phyloP scores from a whole-genome alignment of 1,140 invertebrate genomes.

The Eumeta japonica region DNA sequence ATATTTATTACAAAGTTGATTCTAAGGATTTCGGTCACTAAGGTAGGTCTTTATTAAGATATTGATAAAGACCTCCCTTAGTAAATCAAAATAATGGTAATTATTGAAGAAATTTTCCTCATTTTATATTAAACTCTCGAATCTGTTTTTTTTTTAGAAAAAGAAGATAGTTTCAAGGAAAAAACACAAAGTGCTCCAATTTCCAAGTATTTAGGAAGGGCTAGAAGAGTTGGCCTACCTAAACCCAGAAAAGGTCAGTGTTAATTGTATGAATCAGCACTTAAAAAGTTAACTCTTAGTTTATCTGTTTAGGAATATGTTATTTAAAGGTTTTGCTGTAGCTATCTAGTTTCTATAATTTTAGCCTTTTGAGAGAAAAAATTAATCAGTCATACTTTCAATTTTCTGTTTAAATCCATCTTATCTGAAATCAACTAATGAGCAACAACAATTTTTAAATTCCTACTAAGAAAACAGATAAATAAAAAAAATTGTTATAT shows the following conservation, averaged over 20 bases:
- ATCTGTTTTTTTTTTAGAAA: too few relatives aligned
- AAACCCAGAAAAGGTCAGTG: slow-evolving; percentile 18
- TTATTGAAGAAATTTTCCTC: too few relatives aligned
- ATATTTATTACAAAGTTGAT: too few relatives aligned
- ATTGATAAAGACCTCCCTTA: not conserved
- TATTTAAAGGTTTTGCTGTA: not conserved
- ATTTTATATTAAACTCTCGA: too few relatives aligned
- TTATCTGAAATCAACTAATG: not conserved
- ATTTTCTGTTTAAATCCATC: not conserved
- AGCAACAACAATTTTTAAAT: too few relatives aligned
- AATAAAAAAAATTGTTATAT: too few relatives aligned
- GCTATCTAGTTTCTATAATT: not conserved
- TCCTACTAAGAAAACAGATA: too few relatives aligned
- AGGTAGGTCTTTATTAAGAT: too few relatives aligned
- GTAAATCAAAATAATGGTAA: too few relatives aligned
- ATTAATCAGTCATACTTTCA: not conserved
- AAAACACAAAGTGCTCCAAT: slow-evolving; percentile 7
- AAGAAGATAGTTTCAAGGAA: not conserved
- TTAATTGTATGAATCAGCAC: too few relatives aligned
- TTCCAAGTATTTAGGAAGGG: slow-evolving; percentile 39
- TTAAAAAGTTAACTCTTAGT: not conserved
- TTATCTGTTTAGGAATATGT: not conserved
- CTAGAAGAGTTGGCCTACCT: slow-evolving; percentile 31
- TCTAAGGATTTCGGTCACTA: too few relatives aligned
- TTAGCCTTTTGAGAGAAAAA: not conserved